A percentile compares a stretch with the other conserved stretches of the same genome.
These are phyloP conservation scores for Bombus sibiricus DNA, from an alignment of 1,140 invertebrate genomes.

Conservation along the genomic window DNA sequence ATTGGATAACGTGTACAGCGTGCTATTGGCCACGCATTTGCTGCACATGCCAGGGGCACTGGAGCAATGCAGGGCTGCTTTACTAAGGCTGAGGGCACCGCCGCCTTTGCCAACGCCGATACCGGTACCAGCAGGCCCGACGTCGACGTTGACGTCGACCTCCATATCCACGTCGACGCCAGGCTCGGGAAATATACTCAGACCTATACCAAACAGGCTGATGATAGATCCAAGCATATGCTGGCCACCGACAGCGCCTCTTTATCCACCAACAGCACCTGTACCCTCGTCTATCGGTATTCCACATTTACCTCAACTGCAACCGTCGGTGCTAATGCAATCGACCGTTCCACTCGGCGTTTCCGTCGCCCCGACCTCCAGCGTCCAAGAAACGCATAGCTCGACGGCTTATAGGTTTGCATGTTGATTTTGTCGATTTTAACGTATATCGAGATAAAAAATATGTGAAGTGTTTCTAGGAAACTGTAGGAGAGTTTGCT, in stretches of 20 bases:
- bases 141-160: constrained; percentile 44
- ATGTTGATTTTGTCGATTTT: neutral
- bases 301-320: constrained; percentile 72
- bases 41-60: constrained; percentile 89
- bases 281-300: constrained; percentile 66
- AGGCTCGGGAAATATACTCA: constrained; percentile 75
- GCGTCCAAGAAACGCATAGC: constrained; percentile 64
- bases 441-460: too few relatives aligned
- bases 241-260: constrained; percentile 71
- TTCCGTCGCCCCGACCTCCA: constrained; percentile 60
- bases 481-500: neutral
- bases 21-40: constrained; percentile 88
- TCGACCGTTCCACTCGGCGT: constrained; percentile 63
- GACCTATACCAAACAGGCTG: constrained; percentile 78
- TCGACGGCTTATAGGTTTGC: constrained; percentile 54
- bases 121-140: constrained; percentile 73
- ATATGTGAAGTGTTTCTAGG: too few relatives aligned
- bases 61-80: constrained; percentile 85
- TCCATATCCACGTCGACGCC: constrained; percentile 40
- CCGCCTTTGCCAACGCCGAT: constrained; percentile 79
- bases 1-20: constrained; percentile 88
- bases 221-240: constrained; percentile 74
- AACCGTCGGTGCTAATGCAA: constrained; percentile 50
- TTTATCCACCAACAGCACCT: constrained; percentile 57
- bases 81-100: constrained; percentile 77